Evolutionary conservation across 2,888 invertebrate genomes (phyloP).

Genomic region (Orchestes rusci): DNA sequence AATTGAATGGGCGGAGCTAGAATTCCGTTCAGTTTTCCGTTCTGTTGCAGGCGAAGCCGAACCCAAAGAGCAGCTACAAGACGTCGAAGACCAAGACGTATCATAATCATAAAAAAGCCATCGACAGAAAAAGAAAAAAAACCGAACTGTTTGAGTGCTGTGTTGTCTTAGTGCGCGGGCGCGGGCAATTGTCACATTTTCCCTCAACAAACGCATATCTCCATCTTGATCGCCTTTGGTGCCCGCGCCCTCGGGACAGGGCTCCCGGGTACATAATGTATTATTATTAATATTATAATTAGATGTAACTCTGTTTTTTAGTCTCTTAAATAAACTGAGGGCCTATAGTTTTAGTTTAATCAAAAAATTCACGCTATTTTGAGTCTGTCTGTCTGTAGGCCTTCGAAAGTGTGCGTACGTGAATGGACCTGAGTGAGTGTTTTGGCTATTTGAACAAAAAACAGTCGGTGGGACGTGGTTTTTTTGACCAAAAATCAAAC

Average conservation of each 20-base stretch:
- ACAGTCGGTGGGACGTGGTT: too few species aligned
- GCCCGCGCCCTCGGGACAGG: conserved; percentile 24
- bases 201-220: too few species aligned
- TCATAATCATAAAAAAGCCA: conserved; percentile 59
- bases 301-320: conserved; percentile 33
- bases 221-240: too few species aligned
- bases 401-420: too few species aligned
- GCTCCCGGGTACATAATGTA: conserved; percentile 40
- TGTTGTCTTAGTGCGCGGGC: conserved; percentile 24
- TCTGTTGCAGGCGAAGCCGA: conserved; percentile 80
- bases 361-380: too few species aligned
- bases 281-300: conserved; percentile 38
- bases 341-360: too few species aligned
- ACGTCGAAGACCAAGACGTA: conserved; percentile 92
- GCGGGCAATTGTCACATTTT: conserved; percentile 12
- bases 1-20: too few species aligned
- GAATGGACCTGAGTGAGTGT: too few species aligned
- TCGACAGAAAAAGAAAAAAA: conserved; percentile 7
- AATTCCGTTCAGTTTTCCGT: too few species aligned
- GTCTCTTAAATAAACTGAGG: conserved; percentile 7
- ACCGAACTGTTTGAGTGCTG: conserved; percentile 26
- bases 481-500: too few species aligned
- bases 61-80: conserved; percentile 85
- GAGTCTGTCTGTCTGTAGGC: too few species aligned
- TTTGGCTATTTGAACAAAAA: too few species aligned